phyloP scores from a whole-genome alignment of 2,113 vertebrate species.

The Aythya baeri region DNA sequence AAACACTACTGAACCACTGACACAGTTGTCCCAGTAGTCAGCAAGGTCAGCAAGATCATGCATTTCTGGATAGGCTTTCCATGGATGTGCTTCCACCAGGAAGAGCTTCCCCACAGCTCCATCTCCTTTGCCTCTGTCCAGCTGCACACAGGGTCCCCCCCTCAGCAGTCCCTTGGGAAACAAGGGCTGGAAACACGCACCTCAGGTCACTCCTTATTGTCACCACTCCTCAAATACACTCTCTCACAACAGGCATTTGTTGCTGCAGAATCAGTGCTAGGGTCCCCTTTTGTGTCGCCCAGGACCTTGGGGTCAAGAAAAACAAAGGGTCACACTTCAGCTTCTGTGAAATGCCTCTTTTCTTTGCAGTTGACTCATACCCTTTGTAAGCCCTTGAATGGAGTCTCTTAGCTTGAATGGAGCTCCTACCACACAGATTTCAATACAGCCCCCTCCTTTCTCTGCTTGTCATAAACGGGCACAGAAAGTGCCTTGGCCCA shows the following conservation, averaged over 20 bases:
- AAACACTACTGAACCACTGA: background rate
- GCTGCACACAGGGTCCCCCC: background rate
- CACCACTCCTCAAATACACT: conserved; percentile 35
- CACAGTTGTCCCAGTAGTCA: background rate
- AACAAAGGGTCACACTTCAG: conserved; percentile 66
- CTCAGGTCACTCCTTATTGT: conserved; percentile 34
- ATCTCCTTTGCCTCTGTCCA: background rate
- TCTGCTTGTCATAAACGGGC: background rate
- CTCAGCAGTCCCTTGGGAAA: conserved; percentile 13
- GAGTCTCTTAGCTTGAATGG: background rate
- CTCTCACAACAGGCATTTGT: conserved; percentile 38
- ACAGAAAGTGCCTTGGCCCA: background rate
- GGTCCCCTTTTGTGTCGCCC: conserved; percentile 18
- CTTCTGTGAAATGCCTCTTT: conserved; percentile 47
- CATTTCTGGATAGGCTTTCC: background rate
- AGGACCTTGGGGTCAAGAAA: conserved; percentile 44
- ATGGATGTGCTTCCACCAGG: background rate
- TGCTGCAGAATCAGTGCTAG: background rate
- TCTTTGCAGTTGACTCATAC: conserved; percentile 53
- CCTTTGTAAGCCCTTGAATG: conserved; percentile 43
- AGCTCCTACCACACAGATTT: conserved; percentile 17
- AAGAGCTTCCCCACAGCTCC: background rate
- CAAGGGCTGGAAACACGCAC: conserved; percentile 4
- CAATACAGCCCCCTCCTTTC: background rate
- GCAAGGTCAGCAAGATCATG: background rate